phyloP scores from a whole-genome alignment of 1,140 invertebrate genomes.

The Procambarus clarkii region DNA sequence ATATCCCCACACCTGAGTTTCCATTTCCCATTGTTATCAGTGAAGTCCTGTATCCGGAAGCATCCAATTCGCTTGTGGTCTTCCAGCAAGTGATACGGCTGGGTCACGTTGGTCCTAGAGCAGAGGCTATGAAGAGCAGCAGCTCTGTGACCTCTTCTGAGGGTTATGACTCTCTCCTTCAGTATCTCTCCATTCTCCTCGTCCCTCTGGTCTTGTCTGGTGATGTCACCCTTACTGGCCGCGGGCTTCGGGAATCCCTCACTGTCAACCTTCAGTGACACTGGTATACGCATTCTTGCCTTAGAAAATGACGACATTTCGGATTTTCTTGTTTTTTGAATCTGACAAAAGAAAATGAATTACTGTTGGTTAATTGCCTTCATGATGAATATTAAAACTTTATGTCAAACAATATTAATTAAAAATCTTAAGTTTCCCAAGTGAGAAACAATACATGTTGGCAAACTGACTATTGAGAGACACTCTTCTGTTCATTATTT shows the following conservation, averaged over 20 bases:
- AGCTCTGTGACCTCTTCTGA: constrained; percentile 3
- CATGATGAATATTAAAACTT: no score
- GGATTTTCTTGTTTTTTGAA: no score
- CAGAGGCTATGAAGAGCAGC: not conserved
- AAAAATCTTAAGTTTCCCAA: no score
- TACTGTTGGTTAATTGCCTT: no score
- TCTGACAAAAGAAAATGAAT: no score
- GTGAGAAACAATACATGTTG: no score
- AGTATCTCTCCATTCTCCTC: constrained; percentile 23
- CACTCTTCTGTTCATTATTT: no score
- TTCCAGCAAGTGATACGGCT: not conserved
- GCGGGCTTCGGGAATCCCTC: constrained; percentile 21
- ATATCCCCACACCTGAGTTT: not conserved
- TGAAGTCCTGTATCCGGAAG: constrained; percentile 36
- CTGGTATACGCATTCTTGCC: no score
- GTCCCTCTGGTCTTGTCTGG: not conserved
- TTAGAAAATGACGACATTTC: no score
- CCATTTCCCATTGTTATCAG: not conserved
- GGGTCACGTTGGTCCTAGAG: not conserved
- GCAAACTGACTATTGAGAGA: no score
- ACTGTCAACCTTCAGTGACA: not conserved
- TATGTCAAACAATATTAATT: no score
- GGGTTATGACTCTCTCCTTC: not conserved
- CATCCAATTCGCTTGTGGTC: constrained; percentile 10
- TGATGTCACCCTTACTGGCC: not conserved